These are phyloP conservation scores for Perca flavescens DNA, from an alignment of 2,113 vertebrate species.

Conservation along the genomic window DNA sequence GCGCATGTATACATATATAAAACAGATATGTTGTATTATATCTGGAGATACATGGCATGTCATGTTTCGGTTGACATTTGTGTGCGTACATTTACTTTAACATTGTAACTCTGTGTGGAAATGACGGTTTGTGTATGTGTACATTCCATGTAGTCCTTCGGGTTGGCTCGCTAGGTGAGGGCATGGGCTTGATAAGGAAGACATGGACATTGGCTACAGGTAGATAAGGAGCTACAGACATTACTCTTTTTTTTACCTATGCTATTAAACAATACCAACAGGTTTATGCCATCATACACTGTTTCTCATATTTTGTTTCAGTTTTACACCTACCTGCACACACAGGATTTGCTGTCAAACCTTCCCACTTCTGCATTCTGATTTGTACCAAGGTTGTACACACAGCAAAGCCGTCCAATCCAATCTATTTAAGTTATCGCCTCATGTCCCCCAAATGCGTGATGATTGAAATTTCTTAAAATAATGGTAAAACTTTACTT, in stretches of 20 bases:
- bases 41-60: not conserved
- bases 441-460: not conserved
- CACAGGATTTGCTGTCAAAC: constrained; percentile 9
- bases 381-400: not conserved
- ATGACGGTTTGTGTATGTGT: no score
- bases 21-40: not conserved
- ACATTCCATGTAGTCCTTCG: no score
- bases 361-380: not conserved
- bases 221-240: no score
- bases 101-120: no score
- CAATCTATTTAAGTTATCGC: not conserved
- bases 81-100: no score
- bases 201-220: no score
- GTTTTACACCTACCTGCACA: not conserved
- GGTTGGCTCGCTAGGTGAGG: no score
- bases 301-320: not conserved
- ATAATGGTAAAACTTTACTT: not conserved
- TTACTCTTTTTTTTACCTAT: not conserved
- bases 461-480: constrained; percentile 3
- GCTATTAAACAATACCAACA: not conserved
- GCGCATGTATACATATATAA: not conserved
- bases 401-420: no score
- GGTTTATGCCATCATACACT: not conserved
- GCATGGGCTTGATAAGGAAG: no score
- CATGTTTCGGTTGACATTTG: not conserved